These are phyloP conservation scores for Drosophila antonietae DNA, from an alignment of 2,888 invertebrate species.

Conservation along the genomic window DNA sequence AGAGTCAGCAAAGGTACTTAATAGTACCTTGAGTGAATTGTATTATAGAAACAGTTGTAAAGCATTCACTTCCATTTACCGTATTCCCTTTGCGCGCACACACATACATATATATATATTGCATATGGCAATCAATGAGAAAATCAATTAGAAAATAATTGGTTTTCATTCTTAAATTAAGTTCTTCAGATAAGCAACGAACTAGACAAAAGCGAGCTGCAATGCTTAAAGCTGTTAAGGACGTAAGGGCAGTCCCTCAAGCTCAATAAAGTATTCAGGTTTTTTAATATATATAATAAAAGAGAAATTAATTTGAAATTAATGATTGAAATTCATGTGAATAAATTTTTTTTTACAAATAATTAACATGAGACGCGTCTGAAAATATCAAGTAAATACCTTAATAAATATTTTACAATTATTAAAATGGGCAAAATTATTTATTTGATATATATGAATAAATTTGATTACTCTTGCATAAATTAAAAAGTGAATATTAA, in stretches of 20 bases:
- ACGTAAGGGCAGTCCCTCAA: background rate
- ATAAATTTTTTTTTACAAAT: background rate
- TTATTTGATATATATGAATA: background rate
- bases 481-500: background rate
- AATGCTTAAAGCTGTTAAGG: background rate
- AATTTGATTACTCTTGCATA: background rate
- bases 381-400: background rate
- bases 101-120: background rate
- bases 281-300: background rate
- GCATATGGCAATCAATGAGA: background rate
- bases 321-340: background rate
- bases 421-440: background rate
- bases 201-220: background rate
- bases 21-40: background rate
- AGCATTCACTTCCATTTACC: background rate
- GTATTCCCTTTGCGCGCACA: background rate
- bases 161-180: background rate
- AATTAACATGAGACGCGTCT: background rate
- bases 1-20: background rate
- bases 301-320: background rate
- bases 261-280: background rate
- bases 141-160: background rate
- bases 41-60: background rate
- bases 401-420: background rate
- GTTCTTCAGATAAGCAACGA: conserved; percentile 12